Base-by-base conservation (phyloP, 2,888 invertebrate genomes). In the Lycophotia porphyrea region DNA sequence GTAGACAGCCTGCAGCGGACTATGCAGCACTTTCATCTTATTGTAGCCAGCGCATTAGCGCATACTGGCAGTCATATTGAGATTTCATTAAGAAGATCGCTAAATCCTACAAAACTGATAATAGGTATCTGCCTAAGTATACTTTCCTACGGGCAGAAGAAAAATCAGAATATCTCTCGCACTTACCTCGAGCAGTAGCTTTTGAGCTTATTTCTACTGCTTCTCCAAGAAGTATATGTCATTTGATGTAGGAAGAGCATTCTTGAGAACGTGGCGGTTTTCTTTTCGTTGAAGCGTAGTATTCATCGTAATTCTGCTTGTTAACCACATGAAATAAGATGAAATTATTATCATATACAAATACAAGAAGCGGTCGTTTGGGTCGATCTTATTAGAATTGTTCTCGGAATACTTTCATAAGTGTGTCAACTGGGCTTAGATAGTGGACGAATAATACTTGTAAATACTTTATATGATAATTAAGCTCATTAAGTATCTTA, bases 1-100 rank as follows among this genome's bases (percentile, higher is more conserved):
- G 31, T 58, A 72, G 65, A 72, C 31, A 80, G 61, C n/a, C 5
- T 24, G 0, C 64, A 7, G 21, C n/a, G 27, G 64, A 60, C 63
- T 63, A 65, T 75, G 69, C 58, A 74, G 64, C 71, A 76, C 80
- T 76, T 84, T 81, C 82, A 75, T 84, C 68, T 71, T 36, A 65
- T 36, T 74, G 61, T 52, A 72, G 42, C 61, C 42, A 73, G 47
- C 47, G 60, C 64, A 27, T 58, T 34, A 63, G 36, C 39, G n/a
- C 63, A 39, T 8, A n/a, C 39, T n/a, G 13, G 18, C 21, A 15
- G 27, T 49, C 24, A 36, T 67, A 36, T 60, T 72, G 27, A 18
- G 18, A 64, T 64, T 49, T 39, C 5, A 31, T 47, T 31, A 42
- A 15, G 27, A n/a, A n/a, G 15, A 70, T 49, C 5, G 9, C 24